phyloP scores from a whole-genome alignment of 1,140 invertebrate genomes.

The Aphelenchoides avenae region DNA sequence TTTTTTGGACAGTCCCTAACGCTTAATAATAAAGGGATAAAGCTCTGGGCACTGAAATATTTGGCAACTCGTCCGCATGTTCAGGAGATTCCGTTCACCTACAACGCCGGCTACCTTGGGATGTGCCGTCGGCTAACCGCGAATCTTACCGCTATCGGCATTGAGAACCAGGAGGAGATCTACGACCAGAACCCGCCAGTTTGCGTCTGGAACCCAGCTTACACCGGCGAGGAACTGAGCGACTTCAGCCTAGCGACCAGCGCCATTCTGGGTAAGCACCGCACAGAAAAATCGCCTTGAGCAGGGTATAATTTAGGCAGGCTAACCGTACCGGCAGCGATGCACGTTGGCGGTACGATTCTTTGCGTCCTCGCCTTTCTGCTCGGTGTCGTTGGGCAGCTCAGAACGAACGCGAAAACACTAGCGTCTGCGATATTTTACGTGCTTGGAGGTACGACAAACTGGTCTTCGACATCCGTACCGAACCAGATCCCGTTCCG shows the following conservation, averaged over 20 bases:
- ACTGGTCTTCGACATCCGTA: too few relatives aligned
- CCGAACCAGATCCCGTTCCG: too few relatives aligned
- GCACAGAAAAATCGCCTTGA: background rate
- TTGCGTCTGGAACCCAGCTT: constrained; percentile 20
- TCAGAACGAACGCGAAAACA: constrained; percentile 3
- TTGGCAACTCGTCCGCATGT: too few relatives aligned
- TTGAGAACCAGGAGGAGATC: constrained; percentile 3
- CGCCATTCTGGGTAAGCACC: constrained; percentile 5
- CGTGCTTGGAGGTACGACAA: constrained; percentile 16
- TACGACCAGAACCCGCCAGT: constrained; percentile 14
- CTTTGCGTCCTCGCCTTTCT: constrained; percentile 11
- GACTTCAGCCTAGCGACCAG: constrained; percentile 27
- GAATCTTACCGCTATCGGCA: constrained; percentile 9
- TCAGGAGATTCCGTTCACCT: constrained; percentile 19
- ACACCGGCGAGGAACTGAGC: constrained; percentile 23
- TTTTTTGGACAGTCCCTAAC: too few relatives aligned
- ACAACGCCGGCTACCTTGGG: constrained; percentile 22
- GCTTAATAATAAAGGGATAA: too few relatives aligned
- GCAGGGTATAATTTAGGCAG: constrained; percentile 17
- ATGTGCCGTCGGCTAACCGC: constrained; percentile 11
- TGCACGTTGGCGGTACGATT: constrained; percentile 17
- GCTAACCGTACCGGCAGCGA: constrained; percentile 17
- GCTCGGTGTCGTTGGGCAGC: constrained; percentile 9
- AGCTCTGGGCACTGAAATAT: too few relatives aligned
- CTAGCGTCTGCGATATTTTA: constrained; percentile 18